Conservation (phyloP, 2,888 invertebrate genomes). For the Pristionchus mayeri region DNA sequence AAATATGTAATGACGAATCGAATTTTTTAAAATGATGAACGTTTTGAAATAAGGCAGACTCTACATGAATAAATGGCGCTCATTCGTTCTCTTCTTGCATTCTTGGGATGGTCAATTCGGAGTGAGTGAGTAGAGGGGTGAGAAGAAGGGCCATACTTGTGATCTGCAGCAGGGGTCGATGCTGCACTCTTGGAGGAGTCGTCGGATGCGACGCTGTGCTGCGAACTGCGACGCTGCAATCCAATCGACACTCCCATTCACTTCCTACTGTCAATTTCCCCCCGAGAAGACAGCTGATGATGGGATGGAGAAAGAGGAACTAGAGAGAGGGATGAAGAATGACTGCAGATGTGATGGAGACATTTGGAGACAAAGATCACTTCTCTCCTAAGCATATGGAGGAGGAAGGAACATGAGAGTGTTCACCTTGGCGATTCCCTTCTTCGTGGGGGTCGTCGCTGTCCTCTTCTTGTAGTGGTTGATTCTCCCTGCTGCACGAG, state of each 20-base stretch:
- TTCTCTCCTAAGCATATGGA: neutral
- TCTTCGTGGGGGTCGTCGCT: conserved; percentile 18
- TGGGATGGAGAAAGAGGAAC: neutral
- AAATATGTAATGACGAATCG: neutral
- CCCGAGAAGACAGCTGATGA: neutral
- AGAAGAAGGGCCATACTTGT: neutral
- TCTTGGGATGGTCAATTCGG: neutral
- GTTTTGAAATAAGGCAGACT: no score
- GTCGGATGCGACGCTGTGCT: neutral
- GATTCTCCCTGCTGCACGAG: conserved; percentile 41
- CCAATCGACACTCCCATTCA: neutral
- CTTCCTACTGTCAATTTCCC: neutral
- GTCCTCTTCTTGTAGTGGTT: conserved; percentile 49
- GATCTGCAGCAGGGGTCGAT: neutral
- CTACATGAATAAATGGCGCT: neutral
- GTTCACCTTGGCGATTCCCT: neutral
- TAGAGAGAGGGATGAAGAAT: neutral
- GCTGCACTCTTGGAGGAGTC: neutral
- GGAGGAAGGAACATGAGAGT: neutral
- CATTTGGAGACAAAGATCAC: neutral
- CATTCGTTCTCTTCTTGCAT: neutral
- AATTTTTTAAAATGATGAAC: neutral
- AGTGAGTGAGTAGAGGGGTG: neutral
- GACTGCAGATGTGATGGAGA: neutral
- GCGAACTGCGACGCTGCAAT: conserved; percentile 2